These are phyloP conservation scores for Steinernema scapterisci DNA, from an alignment of 2,888 invertebrate species.

Conservation along the genomic window DNA sequence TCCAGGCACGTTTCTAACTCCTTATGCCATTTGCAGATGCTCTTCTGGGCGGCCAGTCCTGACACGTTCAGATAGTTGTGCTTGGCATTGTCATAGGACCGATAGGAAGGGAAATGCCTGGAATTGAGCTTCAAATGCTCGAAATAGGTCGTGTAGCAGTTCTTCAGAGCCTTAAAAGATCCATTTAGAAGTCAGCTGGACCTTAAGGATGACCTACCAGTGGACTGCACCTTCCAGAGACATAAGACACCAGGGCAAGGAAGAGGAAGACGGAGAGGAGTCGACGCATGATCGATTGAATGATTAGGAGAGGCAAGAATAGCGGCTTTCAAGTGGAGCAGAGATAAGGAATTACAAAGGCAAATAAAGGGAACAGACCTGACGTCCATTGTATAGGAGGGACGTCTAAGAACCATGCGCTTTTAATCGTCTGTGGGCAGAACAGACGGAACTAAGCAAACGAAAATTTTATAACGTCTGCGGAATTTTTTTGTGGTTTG, in stretches of 20 bases:
- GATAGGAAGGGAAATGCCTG: not conserved
- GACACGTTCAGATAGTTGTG: not conserved
- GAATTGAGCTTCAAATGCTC: not conserved
- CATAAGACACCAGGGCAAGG: not conserved
- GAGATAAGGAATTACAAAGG: too few species aligned
- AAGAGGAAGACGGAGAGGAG: not conserved
- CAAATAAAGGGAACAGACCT: too few species aligned
- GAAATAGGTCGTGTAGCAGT: conserved; percentile 8
- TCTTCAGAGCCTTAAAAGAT: not conserved
- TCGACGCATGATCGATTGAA: too few species aligned
- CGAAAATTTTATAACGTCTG: too few species aligned
- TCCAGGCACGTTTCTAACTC: not conserved
- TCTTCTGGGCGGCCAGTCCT: not conserved
- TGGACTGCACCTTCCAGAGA: not conserved
- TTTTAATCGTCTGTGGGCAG: too few species aligned
- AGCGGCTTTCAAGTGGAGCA: too few species aligned
- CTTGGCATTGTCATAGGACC: not conserved
- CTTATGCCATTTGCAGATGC: conserved; percentile 15
- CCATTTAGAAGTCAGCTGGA: not conserved
- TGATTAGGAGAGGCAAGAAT: too few species aligned
- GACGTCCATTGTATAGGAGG: too few species aligned
- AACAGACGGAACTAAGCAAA: too few species aligned
- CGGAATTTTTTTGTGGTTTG: too few species aligned
- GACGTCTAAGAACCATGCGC: too few species aligned
- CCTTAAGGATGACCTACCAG: not conserved